Conservation (phyloP, 2,888 invertebrate genomes). For the Heteromyza rotundicornis region DNA sequence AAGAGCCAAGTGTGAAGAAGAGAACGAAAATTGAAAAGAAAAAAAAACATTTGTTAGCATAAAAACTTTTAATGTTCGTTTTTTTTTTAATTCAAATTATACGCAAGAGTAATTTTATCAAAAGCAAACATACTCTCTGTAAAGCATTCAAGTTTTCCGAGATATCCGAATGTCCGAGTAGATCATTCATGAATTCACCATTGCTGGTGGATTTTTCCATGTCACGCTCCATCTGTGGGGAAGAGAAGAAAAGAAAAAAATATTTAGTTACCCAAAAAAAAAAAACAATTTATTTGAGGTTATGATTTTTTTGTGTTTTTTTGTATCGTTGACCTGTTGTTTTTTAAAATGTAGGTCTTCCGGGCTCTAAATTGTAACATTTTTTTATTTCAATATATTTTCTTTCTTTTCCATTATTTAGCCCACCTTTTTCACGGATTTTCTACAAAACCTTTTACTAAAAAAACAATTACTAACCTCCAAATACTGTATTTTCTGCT, state of each 20-base stretch:
- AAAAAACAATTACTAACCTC: slow-evolving; percentile 41
- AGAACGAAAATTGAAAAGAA: slow-evolving; percentile 14
- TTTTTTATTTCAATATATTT: too few relatives aligned
- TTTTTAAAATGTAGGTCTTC: too few relatives aligned
- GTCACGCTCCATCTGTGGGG: slow-evolving; percentile 34
- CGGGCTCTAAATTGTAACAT: not conserved
- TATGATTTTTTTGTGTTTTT: too few relatives aligned
- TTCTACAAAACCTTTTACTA: too few relatives aligned
- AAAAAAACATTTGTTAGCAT: slow-evolving; percentile 12
- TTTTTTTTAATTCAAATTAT: not conserved
- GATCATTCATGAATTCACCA: slow-evolving; percentile 39
- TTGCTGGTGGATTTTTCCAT: slow-evolving; percentile 41
- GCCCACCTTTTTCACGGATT: too few relatives aligned
- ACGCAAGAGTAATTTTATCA: not conserved
- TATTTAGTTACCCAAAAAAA: slow-evolving; percentile 4
- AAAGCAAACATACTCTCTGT: slow-evolving; percentile 41
- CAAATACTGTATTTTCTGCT: slow-evolving; percentile 54
- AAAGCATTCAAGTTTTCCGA: slow-evolving; percentile 44
- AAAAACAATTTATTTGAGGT: not conserved
- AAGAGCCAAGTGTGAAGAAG: not conserved
- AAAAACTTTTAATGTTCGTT: not conserved
- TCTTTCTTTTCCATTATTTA: too few relatives aligned
- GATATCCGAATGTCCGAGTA: slow-evolving; percentile 43
- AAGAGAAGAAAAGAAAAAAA: not conserved
- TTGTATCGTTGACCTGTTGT: too few relatives aligned